Percentiles rank a stretch among this genome's conserved stretches.
Evolutionary conservation across 1,140 invertebrate genomes (phyloP).

Genomic region (Parasteatoda tepidariorum): DNA sequence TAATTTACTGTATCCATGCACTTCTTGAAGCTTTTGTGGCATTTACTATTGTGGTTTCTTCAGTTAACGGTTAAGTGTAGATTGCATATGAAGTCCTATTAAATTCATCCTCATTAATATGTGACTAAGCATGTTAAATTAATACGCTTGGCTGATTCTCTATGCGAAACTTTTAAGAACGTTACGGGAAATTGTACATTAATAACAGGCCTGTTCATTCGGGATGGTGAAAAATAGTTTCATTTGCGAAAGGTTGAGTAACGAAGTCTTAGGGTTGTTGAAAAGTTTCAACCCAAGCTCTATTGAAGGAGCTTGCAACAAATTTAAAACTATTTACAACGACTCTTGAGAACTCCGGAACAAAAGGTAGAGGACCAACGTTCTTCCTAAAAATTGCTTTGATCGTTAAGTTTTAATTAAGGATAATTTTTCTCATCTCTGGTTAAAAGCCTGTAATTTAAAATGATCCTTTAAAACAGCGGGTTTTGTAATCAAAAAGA

Average conservation of each 20-base stretch:
- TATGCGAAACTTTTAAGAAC: background rate
- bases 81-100: background rate
- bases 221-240: background rate
- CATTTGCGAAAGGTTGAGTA: background rate
- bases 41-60: constrained; percentile 15
- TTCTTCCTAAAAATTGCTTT: constrained; percentile 19
- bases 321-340: constrained; percentile 6
- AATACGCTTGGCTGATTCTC: constrained; percentile 10
- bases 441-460: background rate
- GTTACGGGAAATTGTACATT: background rate
- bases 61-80: background rate
- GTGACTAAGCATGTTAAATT: constrained; percentile 9
- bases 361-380: background rate
- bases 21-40: background rate
- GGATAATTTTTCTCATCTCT: background rate
- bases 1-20: constrained; percentile 18
- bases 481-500: background rate
- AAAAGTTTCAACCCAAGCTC: background rate
- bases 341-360: background rate
- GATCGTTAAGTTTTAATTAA: constrained; percentile 20
- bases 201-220: background rate
- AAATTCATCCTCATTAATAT: constrained; percentile 39
- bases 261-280: background rate
- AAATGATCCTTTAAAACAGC: background rate
- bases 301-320: background rate